Evolutionary conservation across 23 tunicate species (phyloP).

Genomic region (Halocynthia aurantium): DNA sequence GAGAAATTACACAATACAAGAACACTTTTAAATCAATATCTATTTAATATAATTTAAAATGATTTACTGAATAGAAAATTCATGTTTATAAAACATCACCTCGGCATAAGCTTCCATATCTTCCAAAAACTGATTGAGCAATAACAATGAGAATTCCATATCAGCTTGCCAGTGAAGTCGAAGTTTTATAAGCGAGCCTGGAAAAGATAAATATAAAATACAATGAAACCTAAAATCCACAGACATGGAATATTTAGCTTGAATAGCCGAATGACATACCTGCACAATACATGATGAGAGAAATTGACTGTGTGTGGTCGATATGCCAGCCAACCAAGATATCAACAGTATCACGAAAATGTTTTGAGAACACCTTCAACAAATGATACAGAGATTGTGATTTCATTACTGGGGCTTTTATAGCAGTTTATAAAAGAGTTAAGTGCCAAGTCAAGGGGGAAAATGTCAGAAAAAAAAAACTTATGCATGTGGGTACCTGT

Average conservation of each 20-base stretch:
- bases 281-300: constrained; percentile 62
- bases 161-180: constrained; percentile 82
- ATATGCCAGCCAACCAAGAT: constrained; percentile 96
- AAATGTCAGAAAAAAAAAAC: neutral
- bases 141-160: constrained; percentile 60
- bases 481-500: constrained; percentile 24
- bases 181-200: constrained; percentile 61
- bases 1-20: too few species aligned
- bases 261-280: constrained; percentile 24
- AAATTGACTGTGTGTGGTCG: constrained; percentile 73
- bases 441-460: neutral
- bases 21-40: too few species aligned
- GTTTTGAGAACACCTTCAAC: constrained; percentile 62
- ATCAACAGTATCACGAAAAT: constrained; percentile 91
- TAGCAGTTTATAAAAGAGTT: neutral
- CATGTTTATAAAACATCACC: constrained; percentile 19
- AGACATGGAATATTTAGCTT: neutral
- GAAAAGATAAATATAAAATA: neutral
- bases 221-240: neutral
- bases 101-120: constrained; percentile 94
- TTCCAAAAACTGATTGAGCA: constrained; percentile 79
- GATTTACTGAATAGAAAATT: neutral
- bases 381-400: neutral
- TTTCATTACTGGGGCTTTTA: constrained; percentile 1
- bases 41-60: too few species aligned